Conservation (phyloP, 2,113 vertebrate species). For the Myotis lucifugus region DNA sequence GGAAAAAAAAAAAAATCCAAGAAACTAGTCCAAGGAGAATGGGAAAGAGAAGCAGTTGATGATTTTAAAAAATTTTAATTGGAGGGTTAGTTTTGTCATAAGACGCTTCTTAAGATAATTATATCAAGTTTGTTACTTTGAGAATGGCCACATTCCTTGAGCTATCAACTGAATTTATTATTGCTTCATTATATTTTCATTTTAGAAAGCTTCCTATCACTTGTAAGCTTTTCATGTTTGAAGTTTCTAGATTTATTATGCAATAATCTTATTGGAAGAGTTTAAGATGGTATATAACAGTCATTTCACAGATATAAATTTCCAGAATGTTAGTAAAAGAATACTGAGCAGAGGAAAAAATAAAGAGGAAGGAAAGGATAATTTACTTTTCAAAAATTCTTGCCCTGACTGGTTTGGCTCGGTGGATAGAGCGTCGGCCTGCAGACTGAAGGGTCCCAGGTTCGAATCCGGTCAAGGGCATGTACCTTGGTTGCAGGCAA, state of each 20-base stretch:
- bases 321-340: constrained; percentile 41
- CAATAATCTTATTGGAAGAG: constrained; percentile 36
- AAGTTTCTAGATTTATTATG: constrained; percentile 41
- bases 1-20: background rate
- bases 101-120: constrained; percentile 33
- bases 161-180: background rate
- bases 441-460: too few species aligned
- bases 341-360: background rate
- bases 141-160: constrained; percentile 23
- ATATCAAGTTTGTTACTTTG: constrained; percentile 27
- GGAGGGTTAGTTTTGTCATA: constrained; percentile 15
- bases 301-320: constrained; percentile 19
- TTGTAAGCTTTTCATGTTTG: constrained; percentile 19
- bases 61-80: constrained; percentile 45
- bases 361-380: constrained; percentile 41
- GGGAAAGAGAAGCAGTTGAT: background rate
- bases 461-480: too few species aligned
- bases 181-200: constrained; percentile 52
- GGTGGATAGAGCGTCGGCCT: too few species aligned
- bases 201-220: constrained; percentile 28
- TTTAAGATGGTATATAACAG: constrained; percentile 43
- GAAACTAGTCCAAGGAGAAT: background rate
- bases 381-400: constrained; percentile 24
- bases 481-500: too few species aligned
- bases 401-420: background rate